Evolutionary conservation across 2,888 invertebrate genomes (phyloP).

Genomic region (Siphonodentalium dalli): DNA sequence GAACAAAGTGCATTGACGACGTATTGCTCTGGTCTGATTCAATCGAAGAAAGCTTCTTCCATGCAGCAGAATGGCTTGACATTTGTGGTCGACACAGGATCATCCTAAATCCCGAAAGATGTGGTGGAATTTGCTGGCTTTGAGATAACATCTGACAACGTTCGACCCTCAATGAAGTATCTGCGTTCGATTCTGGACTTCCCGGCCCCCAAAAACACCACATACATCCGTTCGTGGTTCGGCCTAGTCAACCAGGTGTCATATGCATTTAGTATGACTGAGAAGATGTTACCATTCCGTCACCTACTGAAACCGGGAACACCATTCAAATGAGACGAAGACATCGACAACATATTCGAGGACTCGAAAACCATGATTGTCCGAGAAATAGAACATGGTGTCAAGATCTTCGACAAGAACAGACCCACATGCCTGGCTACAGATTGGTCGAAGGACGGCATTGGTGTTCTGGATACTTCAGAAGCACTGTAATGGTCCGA

Average conservation of each 20-base stretch:
- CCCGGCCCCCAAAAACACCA: too few species aligned
- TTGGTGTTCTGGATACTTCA: conserved; percentile 1
- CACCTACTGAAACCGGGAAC: conserved; percentile 4
- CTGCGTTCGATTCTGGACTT: neutral
- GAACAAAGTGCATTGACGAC: too few species aligned
- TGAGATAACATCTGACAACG: neutral
- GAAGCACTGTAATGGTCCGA: too few species aligned
- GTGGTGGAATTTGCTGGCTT: too few species aligned
- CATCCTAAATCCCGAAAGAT: neutral
- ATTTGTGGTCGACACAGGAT: neutral
- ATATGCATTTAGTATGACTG: too few species aligned
- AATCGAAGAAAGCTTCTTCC: neutral
- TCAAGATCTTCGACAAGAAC: conserved; percentile 30
- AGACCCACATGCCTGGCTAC: conserved; percentile 35
- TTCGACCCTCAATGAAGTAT: neutral
- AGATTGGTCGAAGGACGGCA: conserved; percentile 27
- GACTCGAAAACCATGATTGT: conserved; percentile 22
- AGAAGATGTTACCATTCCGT: neutral
- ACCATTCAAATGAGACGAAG: conserved; percentile 11
- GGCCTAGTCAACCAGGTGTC: too few species aligned
- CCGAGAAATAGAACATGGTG: conserved; percentile 27
- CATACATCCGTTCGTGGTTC: too few species aligned
- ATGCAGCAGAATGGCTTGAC: neutral
- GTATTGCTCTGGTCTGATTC: too few species aligned
- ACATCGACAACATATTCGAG: conserved; percentile 12